Evolutionary conservation across 2,888 invertebrate genomes (phyloP), one percentile per base, ranked within the genome.

Genomic region (Cataglyphis rosenhaueri): DNA sequence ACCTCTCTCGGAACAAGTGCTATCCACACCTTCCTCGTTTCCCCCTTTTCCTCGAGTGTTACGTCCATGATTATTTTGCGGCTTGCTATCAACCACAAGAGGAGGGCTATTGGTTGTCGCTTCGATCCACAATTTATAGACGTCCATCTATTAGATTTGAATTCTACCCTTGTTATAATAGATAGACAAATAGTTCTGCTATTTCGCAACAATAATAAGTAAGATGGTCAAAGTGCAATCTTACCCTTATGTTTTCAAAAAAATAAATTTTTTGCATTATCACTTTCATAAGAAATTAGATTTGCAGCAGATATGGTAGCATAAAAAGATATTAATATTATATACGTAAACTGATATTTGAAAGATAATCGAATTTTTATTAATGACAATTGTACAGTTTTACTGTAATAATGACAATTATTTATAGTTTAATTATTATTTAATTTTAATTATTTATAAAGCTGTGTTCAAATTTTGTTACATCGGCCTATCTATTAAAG

Each of bases 51-150:
- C 86, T 85, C 83, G 76, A 84, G 74, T 82, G 68, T 86, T 86
- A 86, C 85, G 86, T 86, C 88, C 88, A 89, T 89, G 89, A 89
- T 90, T 90, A 89, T 89, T 89, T 90, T 86, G 83, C 87, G 82
- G 81, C 25, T 59, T 57, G 57, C 81, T 75, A 82, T 79, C 78
- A 79, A 79, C 78, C 78, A 35, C 70, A 12, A 59, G 78, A 70
- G 35, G 44, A 25, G 21, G 44, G 18, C 66, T 79, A 79, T 79
- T 70, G 59, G 44, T 79, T 70, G 78, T 68, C 78, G 59, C 59
- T 79, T 79, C 70, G 70, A 79, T 79, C 59, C 44, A 59, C 18
- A 59, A 35, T 68, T 79, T 70, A 79, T 79, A n/a, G 59, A 78
- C 21, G 44, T 59, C 59, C 68, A 21, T 68, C 70, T 61, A 59